These are phyloP conservation scores for Pachycephus smyrnensis DNA, from an alignment of 2,888 invertebrate genomes.

Conservation along the genomic window DNA sequence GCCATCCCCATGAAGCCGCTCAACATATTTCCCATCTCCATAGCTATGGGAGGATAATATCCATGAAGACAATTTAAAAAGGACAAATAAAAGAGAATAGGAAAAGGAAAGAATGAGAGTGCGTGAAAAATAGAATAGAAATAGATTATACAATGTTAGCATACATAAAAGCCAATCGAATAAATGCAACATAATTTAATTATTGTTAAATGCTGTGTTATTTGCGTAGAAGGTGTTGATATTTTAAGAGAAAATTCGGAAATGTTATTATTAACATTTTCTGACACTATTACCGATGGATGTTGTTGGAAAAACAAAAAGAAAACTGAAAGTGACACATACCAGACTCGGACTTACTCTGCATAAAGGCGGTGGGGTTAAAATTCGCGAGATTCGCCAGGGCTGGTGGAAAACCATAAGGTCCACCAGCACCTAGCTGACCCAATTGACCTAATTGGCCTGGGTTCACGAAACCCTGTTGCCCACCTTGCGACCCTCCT, in stretches of 20 bases:
- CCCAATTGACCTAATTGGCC: constrained; percentile 65
- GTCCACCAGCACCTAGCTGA: constrained; percentile 49
- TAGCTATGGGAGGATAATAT: constrained; percentile 39
- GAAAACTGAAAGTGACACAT: constrained; percentile 17
- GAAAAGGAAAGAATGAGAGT: too few species aligned
- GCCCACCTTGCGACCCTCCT: constrained; percentile 60
- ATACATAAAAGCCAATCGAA: too few species aligned
- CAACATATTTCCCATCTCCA: constrained; percentile 64
- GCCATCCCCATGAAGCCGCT: constrained; percentile 62
- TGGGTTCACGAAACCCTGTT: constrained; percentile 50
- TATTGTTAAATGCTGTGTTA: too few species aligned
- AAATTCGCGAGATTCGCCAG: constrained; percentile 67
- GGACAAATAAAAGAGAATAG: too few species aligned
- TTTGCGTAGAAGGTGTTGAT: too few species aligned
- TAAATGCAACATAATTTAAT: too few species aligned
- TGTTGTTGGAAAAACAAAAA: too few species aligned
- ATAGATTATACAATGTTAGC: too few species aligned
- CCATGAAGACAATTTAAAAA: neutral
- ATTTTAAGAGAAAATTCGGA: too few species aligned
- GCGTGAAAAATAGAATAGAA: too few species aligned
- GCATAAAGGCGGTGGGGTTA: constrained; percentile 84
- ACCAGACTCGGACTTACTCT: constrained; percentile 74
- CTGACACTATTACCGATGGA: too few species aligned
- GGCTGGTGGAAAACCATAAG: constrained; percentile 54
- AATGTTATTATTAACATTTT: too few species aligned